phyloP scores from a whole-genome alignment of 2,888 invertebrate genomes.

The Eristalinus aeneus region DNA sequence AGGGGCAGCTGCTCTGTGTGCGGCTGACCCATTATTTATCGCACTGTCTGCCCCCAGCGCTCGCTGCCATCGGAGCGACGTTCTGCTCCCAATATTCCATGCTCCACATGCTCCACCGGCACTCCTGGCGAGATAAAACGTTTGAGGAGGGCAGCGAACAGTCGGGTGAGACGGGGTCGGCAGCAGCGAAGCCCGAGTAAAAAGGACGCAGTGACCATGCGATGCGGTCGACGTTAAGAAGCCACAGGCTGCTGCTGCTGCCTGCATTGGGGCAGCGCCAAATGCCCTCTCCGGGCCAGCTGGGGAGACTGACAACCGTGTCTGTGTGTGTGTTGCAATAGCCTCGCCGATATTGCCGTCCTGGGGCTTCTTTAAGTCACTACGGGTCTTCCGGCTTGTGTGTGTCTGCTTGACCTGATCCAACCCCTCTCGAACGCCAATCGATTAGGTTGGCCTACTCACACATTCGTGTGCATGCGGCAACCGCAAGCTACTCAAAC shows the following conservation, averaged over 20 bases:
- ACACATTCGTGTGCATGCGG: constrained; percentile 20
- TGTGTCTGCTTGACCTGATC: background rate
- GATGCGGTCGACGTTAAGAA: constrained; percentile 17
- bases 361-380: constrained; percentile 37
- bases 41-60: constrained; percentile 13
- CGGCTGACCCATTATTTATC: constrained; percentile 51
- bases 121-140: constrained; percentile 28
- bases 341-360: constrained; percentile 29
- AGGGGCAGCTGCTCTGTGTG: constrained; percentile 7
- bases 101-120: background rate
- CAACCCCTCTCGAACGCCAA: constrained; percentile 9
- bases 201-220: constrained; percentile 17
- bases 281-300: background rate
- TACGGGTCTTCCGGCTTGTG: background rate
- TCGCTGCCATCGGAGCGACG: too few species aligned
- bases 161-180: background rate
- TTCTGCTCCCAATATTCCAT: background rate
- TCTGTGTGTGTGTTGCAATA: constrained; percentile 4
- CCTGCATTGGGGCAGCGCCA: constrained; percentile 2
- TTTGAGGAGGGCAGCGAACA: background rate
- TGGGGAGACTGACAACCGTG: constrained; percentile 15
- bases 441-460: constrained; percentile 34
- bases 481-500: constrained; percentile 66
- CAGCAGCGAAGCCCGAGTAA: background rate
- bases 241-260: constrained; percentile 31